Conservation (phyloP, 2,797 vertebrate species). For the Limosa lapponica region DNA sequence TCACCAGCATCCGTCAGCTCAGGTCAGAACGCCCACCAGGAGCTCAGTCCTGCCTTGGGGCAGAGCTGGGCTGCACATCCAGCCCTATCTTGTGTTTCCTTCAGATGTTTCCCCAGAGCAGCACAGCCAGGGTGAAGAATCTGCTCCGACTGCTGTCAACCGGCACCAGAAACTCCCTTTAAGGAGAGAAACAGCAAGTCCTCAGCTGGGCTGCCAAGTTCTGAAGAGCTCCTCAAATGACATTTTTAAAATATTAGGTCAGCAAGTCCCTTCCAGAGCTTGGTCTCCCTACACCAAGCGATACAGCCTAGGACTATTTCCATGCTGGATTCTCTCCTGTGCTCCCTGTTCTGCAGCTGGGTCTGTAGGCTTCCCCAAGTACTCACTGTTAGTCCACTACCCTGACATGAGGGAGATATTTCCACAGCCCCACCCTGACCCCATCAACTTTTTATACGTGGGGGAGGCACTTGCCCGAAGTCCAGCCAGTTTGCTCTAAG, state of each 20-base stretch:
- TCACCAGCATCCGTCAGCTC: background rate
- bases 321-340: background rate
- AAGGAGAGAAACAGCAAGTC: background rate
- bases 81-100: background rate
- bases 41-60: background rate
- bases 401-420: background rate
- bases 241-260: background rate
- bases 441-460: accelerated
- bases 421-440: background rate
- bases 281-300: background rate
- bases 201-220: background rate
- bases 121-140: background rate
- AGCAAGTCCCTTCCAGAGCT: background rate
- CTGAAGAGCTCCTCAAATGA: background rate
- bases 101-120: background rate
- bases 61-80: background rate
- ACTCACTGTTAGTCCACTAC: background rate
- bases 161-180: background rate
- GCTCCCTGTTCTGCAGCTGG: background rate
- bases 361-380: background rate
- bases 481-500: background rate
- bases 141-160: background rate
- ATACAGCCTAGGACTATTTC: background rate
- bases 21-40: background rate
- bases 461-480: background rate